Conservation (phyloP, 2,113 vertebrate species). For the Paradisaea rubra region DNA sequence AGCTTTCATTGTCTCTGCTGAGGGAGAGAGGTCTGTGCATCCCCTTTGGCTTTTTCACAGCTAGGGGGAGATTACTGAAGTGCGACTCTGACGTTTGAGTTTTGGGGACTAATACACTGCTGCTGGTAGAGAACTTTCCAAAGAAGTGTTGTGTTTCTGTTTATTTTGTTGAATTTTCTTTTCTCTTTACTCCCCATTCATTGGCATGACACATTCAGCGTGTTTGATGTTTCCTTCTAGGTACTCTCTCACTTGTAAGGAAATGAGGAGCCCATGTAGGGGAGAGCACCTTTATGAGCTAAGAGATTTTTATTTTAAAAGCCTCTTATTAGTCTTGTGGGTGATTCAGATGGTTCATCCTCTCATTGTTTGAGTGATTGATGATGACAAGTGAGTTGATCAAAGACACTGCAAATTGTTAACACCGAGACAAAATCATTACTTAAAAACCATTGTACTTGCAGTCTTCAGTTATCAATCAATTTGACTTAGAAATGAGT, state of each 20-base stretch:
- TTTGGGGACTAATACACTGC: background rate
- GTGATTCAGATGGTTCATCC: background rate
- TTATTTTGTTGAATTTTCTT: background rate
- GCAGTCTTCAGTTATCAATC: conserved; percentile 17
- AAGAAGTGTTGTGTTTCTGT: background rate
- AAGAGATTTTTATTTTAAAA: background rate
- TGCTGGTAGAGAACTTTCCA: background rate
- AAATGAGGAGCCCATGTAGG: background rate
- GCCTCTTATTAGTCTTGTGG: background rate
- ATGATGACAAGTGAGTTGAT: conserved; percentile 31
- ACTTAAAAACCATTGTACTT: background rate
- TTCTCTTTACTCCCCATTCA: background rate
- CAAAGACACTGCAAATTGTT: conserved; percentile 21
- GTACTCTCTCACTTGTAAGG: background rate
- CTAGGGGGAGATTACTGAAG: background rate
- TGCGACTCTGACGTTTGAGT: background rate
- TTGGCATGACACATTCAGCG: background rate
- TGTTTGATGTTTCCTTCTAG: background rate
- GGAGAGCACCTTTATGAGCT: background rate
- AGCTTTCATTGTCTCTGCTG: background rate
- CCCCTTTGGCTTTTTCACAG: background rate
- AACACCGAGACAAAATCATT: background rate
- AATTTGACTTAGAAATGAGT: conserved; percentile 1
- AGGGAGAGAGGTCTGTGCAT: background rate
- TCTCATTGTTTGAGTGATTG: conserved; percentile 25